These are phyloP conservation scores for Atta colombica DNA, from an alignment of 1,140 invertebrate genomes.

Conservation along the genomic window DNA sequence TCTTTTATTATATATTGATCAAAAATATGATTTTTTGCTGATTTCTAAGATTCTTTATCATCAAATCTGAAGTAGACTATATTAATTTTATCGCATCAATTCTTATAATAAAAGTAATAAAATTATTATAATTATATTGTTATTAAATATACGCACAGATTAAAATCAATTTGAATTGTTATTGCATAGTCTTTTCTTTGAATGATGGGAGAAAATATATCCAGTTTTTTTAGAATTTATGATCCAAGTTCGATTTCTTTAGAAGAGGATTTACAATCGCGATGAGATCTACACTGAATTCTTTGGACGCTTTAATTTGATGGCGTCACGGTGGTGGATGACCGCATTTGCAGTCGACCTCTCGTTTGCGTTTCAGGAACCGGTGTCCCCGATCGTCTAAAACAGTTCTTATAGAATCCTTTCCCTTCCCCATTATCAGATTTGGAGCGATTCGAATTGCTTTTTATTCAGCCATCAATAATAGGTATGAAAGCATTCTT, in stretches of 20 bases:
- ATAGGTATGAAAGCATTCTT: not conserved
- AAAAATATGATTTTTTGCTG: not conserved
- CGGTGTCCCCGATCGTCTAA: not conserved
- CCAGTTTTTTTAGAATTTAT: constrained; percentile 65
- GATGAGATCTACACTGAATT: constrained; percentile 14
- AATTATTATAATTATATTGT: constrained; percentile 14
- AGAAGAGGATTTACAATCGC: constrained; percentile 18
- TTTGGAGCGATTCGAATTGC: not conserved
- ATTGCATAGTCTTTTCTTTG: not conserved
- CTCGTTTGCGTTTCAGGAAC: constrained; percentile 1
- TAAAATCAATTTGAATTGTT: not conserved
- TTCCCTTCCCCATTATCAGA: not conserved
- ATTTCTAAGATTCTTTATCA: not conserved
- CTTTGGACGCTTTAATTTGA: constrained; percentile 71
- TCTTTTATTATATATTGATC: not conserved
- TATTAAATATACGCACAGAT: not conserved
- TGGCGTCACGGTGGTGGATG: constrained; percentile 73
- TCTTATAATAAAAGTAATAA: not conserved
- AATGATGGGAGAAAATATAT: constrained; percentile 50
- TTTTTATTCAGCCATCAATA: not conserved
- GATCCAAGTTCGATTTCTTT: constrained; percentile 66
- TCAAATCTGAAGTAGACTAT: not conserved
- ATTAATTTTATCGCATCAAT: not conserved
- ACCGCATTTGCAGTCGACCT: constrained; percentile 72
- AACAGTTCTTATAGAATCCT: constrained; percentile 7